Percentiles rank a stretch among this genome's conserved stretches.
Evolutionary conservation across 2,113 vertebrate genomes (phyloP).

Genomic region (Typhlomys cinereus): DNA sequence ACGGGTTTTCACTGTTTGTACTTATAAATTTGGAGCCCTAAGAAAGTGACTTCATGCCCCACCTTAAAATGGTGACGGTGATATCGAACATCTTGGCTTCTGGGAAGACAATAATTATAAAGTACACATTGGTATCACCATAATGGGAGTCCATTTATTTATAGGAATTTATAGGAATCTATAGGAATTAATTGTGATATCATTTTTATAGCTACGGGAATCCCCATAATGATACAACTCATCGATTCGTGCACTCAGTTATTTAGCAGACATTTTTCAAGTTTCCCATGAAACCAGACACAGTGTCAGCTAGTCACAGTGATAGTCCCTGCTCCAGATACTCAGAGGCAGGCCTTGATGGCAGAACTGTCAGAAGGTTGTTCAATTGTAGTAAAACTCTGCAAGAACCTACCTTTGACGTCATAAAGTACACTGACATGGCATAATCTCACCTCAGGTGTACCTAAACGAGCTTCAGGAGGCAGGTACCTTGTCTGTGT

Average conservation of each 20-base stretch:
- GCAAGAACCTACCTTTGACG: neutral
- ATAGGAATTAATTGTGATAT: neutral
- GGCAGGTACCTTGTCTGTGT: neutral
- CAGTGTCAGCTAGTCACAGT: neutral
- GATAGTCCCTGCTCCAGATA: neutral
- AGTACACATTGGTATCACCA: neutral
- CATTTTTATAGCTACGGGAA: neutral
- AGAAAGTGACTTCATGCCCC: neutral
- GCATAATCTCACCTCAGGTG: neutral
- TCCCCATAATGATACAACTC: neutral
- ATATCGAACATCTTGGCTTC: neutral
- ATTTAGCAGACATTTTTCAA: neutral
- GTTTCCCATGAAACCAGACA: neutral
- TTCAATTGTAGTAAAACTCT: neutral
- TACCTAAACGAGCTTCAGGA: neutral
- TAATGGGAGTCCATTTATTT: neutral
- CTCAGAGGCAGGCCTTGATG: neutral
- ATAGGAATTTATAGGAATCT: neutral
- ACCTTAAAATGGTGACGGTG: neutral
- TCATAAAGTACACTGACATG: neutral
- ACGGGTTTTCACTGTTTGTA: neutral
- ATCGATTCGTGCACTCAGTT: neutral
- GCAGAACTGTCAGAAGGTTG: neutral
- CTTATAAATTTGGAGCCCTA: neutral
- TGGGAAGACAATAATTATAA: neutral